phyloP scores from a whole-genome alignment of 2,113 vertebrate species.

The Cyprinodon tularosa region DNA sequence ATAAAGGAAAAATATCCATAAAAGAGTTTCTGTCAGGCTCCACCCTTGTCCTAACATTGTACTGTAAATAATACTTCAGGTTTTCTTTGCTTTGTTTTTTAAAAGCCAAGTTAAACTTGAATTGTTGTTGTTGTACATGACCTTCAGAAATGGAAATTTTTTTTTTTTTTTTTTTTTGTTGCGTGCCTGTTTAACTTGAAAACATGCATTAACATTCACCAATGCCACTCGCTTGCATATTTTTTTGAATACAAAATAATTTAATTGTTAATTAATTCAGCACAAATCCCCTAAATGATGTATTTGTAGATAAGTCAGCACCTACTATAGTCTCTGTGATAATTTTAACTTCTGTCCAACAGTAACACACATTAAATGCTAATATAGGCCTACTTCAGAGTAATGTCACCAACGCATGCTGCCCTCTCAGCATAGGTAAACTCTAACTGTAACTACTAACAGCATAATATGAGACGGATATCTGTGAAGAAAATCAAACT shows the following conservation, averaged over 20 bases:
- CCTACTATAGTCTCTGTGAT: too few species aligned
- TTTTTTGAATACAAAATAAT: neutral
- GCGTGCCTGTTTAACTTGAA: neutral
- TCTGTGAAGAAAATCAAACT: too few species aligned
- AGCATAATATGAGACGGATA: too few species aligned
- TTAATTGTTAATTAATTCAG: conserved; percentile 29
- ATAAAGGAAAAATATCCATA: conserved; percentile 62
- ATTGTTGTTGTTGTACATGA: conserved; percentile 32
- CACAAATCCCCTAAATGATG: conserved; percentile 20
- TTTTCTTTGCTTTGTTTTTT: conserved; percentile 20
- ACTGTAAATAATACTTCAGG: conserved; percentile 53
- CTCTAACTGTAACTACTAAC: too few species aligned
- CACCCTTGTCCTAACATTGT: conserved; percentile 59
- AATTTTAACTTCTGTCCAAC: neutral
- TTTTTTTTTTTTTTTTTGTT: neutral
- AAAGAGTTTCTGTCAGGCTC: conserved; percentile 60
- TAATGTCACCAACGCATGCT: neutral
- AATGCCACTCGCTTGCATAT: neutral
- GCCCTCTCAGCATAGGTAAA: neutral
- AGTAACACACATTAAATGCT: neutral
- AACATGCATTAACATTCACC: neutral
- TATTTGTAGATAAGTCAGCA: neutral
- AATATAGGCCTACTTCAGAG: neutral
- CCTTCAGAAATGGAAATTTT: conserved; percentile 6
- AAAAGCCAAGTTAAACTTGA: conserved; percentile 18